Evolutionary conservation across 2,797 vertebrate species (phyloP).

Genomic region (Sebastes vulpes): DNA sequence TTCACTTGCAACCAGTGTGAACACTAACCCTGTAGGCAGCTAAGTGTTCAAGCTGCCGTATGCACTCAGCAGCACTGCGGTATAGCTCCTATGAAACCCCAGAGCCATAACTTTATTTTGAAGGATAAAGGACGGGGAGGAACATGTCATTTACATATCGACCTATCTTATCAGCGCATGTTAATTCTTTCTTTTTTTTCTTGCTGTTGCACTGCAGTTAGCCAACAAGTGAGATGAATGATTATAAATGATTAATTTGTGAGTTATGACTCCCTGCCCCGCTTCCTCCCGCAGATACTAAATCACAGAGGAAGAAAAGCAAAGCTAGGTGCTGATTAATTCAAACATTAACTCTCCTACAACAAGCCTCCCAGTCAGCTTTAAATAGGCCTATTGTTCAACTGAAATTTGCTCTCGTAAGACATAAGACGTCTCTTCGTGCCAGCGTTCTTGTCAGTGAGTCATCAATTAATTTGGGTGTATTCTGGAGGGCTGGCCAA

Average conservation of each 20-base stretch:
- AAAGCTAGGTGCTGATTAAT: conserved; percentile 76
- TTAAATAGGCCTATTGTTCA: conserved; percentile 78
- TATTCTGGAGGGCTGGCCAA: conserved; percentile 42
- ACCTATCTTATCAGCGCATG: background rate
- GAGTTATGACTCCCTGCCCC: conserved; percentile 53
- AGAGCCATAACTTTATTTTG: conserved; percentile 5
- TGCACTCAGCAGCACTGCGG: conserved; percentile 1
- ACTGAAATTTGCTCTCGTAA: conserved; percentile 42
- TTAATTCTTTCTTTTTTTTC: background rate
- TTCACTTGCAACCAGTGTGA: conserved; percentile 38
- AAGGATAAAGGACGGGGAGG: conserved; percentile 2
- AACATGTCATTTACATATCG: conserved; percentile 18
- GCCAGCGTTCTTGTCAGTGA: conserved; percentile 39
- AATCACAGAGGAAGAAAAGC: conserved; percentile 68
- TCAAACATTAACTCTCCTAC: conserved; percentile 73
- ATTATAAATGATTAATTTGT: conserved; percentile 69
- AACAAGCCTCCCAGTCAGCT: conserved; percentile 72
- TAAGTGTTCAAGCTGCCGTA: conserved; percentile 1
- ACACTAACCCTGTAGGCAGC: conserved; percentile 34
- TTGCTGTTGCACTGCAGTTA: conserved; percentile 21
- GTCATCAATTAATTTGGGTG: conserved; percentile 55
- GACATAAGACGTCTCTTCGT: conserved; percentile 35
- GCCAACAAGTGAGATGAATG: conserved; percentile 43
- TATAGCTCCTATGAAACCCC: background rate
- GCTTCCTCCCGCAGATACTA: conserved; percentile 52